phyloP scores from a whole-genome alignment of 2,113 vertebrate species.

The Poeciliopsis prolifica region DNA sequence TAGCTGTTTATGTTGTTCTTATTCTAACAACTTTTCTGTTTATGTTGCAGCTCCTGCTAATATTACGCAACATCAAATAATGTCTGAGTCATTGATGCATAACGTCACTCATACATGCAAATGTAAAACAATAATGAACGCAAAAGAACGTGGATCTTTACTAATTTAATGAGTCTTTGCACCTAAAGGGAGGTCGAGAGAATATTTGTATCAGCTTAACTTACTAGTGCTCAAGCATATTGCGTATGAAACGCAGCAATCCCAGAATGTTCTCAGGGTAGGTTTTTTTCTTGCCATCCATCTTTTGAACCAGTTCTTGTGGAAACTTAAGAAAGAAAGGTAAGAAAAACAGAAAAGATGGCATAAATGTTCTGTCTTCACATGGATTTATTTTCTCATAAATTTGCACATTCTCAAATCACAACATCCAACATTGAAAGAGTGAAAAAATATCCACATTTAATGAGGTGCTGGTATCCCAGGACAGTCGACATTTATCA shows the following conservation, averaged over 20 bases:
- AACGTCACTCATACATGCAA: too few relatives aligned
- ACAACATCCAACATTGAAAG: too few relatives aligned
- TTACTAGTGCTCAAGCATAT: conserved; percentile 64
- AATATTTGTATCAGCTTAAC: neutral
- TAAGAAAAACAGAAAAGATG: neutral
- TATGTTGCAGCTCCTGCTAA: neutral
- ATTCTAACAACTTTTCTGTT: neutral
- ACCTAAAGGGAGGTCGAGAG: neutral
- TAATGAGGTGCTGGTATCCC: too few relatives aligned
- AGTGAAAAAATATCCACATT: too few relatives aligned
- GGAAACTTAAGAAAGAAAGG: conserved; percentile 43
- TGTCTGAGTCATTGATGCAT: too few relatives aligned
- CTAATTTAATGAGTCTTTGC: neutral
- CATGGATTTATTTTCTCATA: too few relatives aligned
- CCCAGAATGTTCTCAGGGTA: conserved; percentile 54
- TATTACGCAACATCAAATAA: too few relatives aligned
- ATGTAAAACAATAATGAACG: neutral
- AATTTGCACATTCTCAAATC: too few relatives aligned
- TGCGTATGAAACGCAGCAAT: conserved; percentile 65
- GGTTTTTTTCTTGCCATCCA: conserved; percentile 35
- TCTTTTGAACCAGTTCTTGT: conserved; percentile 34
- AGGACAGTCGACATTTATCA: too few relatives aligned
- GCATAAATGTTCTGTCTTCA: too few relatives aligned
- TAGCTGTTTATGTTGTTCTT: neutral
- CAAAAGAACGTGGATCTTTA: too few relatives aligned